These are phyloP conservation scores for Zaprionus gabonicus DNA, from an alignment of 1,140 invertebrate genomes.

Conservation along the genomic window DNA sequence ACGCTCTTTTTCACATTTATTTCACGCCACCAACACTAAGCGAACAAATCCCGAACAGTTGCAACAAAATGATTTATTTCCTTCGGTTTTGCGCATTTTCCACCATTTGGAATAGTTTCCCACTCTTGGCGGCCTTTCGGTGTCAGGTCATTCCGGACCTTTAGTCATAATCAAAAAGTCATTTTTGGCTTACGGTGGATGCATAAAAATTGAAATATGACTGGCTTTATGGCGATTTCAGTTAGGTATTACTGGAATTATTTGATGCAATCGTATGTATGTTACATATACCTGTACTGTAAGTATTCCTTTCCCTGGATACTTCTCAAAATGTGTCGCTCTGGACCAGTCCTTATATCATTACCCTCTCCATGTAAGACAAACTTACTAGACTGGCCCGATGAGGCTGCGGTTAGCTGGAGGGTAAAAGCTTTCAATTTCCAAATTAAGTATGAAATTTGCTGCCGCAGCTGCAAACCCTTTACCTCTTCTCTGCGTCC, in stretches of 20 bases:
- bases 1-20: slow-evolving; percentile 2
- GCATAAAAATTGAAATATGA: not conserved
- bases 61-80: slow-evolving; percentile 4
- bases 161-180: slow-evolving; percentile 11
- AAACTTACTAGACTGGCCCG: slow-evolving; percentile 11
- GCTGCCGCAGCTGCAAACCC: not conserved
- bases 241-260: not conserved
- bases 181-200: not conserved
- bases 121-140: not conserved
- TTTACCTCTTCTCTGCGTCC: too few species aligned
- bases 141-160: slow-evolving; percentile 5
- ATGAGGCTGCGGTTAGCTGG: slow-evolving; percentile 15
- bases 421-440: slow-evolving; percentile 32
- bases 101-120: not conserved
- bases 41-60: slow-evolving; percentile 1
- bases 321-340: not conserved
- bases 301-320: not conserved
- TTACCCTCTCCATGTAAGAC: not conserved
- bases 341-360: not conserved
- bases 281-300: not conserved
- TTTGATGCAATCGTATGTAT: not conserved
- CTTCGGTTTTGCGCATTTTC: not conserved
- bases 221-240: not conserved
- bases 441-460: slow-evolving; percentile 24
- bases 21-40: not conserved